Evolutionary conservation across 1,140 invertebrate genomes (phyloP).

Genomic region (Chionoecetes opilio): DNA sequence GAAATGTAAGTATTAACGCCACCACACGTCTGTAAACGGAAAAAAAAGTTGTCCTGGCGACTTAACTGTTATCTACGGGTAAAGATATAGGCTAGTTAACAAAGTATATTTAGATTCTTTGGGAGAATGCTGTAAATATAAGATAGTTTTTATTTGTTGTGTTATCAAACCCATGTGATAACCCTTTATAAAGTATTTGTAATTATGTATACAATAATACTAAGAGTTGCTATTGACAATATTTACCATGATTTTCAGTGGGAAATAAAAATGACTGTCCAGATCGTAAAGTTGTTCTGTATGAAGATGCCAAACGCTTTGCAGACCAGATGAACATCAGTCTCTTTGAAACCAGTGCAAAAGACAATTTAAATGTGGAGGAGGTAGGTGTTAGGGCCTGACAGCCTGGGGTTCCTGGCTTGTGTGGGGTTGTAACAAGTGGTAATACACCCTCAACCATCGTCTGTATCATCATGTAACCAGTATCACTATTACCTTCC

Average conservation of each 20-base stretch:
- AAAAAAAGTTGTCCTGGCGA: no score
- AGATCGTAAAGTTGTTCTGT: conserved; percentile 97
- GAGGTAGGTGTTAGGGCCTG: conserved; percentile 88
- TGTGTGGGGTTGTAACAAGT: neutral
- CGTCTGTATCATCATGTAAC: neutral
- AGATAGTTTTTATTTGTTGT: no score
- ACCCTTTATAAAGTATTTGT: no score
- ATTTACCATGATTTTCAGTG: conserved; percentile 87
- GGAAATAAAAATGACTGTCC: conserved; percentile 99
- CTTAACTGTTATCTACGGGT: no score
- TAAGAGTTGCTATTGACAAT: neutral
- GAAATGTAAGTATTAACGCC: no score
- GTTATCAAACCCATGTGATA: no score
- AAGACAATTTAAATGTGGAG: conserved; percentile 99
- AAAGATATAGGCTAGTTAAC: no score
- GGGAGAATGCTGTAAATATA: no score
- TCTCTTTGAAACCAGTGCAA: conserved; percentile 99
- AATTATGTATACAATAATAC: neutral
- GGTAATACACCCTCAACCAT: neutral
- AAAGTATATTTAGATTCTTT: no score
- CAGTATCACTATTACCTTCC: conserved; percentile 80
- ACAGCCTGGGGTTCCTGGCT: neutral
- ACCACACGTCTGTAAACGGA: no score
- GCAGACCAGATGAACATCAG: conserved; percentile 98
- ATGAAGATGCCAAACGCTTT: conserved; percentile 98